Percentiles rank a stretch among this genome's conserved stretches.
Conservation (phyloP, 1,140 invertebrate genomes). For the Pseudoatta argentina region DNA sequence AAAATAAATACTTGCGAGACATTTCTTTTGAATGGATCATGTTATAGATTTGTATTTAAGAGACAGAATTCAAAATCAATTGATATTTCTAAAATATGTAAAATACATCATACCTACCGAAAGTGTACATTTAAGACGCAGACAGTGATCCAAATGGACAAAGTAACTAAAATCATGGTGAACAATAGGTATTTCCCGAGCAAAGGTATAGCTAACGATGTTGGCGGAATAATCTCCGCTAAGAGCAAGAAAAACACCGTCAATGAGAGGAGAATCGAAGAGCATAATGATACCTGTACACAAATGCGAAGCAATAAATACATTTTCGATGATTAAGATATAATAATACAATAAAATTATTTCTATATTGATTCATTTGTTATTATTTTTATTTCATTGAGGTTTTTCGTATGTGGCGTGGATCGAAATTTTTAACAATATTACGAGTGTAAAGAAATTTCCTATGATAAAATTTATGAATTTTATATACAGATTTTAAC, state of each 20-base stretch:
- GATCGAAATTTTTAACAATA: slow-evolving; percentile 4
- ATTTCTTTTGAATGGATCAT: background rate
- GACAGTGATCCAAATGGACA: slow-evolving; percentile 98
- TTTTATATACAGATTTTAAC: background rate
- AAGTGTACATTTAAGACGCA: slow-evolving; percentile 99
- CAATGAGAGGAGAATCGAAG: slow-evolving; percentile 98
- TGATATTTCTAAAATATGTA: background rate
- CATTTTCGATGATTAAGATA: background rate
- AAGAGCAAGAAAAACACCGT: slow-evolving; percentile 99
- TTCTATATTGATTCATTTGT: background rate
- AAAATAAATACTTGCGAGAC: background rate
- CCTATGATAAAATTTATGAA: background rate
- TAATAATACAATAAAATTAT: background rate
- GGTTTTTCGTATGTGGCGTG: background rate
- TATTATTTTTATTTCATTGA: background rate
- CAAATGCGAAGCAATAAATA: background rate
- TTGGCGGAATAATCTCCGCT: slow-evolving; percentile 99
- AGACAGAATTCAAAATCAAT: background rate
- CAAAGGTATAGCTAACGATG: slow-evolving; percentile 98
- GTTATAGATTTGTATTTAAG: background rate
- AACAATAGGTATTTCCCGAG: slow-evolving; percentile 98
- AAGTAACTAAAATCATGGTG: slow-evolving; percentile 98
- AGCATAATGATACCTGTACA: slow-evolving; percentile 94
- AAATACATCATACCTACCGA: slow-evolving; percentile 89
- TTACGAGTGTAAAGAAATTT: background rate